phyloP scores from a whole-genome alignment of 1,140 invertebrate genomes.

The Drosophila ogumai region DNA sequence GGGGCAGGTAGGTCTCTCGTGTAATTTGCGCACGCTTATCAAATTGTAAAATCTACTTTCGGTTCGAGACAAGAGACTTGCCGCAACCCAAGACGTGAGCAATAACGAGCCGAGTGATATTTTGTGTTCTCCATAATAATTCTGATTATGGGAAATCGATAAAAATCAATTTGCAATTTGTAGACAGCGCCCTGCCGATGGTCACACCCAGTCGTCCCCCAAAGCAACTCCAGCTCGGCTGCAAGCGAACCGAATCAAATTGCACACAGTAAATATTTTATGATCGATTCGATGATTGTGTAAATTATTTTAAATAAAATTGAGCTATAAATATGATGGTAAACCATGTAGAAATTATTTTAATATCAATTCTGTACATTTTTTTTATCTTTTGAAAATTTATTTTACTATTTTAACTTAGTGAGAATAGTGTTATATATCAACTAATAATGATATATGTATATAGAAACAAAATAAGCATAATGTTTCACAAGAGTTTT shows the following conservation, averaged over 20 bases:
- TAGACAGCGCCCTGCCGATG: slow-evolving; percentile 56
- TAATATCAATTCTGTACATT: background rate
- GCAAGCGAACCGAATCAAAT: slow-evolving; percentile 13
- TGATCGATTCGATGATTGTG: background rate
- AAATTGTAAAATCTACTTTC: slow-evolving; percentile 81
- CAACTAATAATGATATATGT: too few species aligned
- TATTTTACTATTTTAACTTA: too few species aligned
- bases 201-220: slow-evolving; percentile 52
- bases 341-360: background rate
- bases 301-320: background rate
- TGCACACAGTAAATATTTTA: slow-evolving; percentile 16
- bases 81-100: slow-evolving; percentile 67
- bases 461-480: too few species aligned
- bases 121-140: slow-evolving; percentile 74
- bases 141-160: slow-evolving; percentile 79
- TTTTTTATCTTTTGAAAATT: background rate
- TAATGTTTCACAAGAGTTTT: too few species aligned
- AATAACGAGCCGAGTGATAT: slow-evolving; percentile 76
- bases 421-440: too few species aligned
- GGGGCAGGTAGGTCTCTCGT: slow-evolving; percentile 70
- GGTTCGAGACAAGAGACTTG: slow-evolving; percentile 58
- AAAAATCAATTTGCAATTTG: slow-evolving; percentile 83
- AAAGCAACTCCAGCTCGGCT: slow-evolving; percentile 17
- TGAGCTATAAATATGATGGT: background rate
- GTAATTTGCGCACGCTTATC: slow-evolving; percentile 80